These are phyloP conservation scores for Catostylus mosaicus DNA, from an alignment of 30 jellyfish, hydroid and myxozoan species.

Conservation along the genomic window DNA sequence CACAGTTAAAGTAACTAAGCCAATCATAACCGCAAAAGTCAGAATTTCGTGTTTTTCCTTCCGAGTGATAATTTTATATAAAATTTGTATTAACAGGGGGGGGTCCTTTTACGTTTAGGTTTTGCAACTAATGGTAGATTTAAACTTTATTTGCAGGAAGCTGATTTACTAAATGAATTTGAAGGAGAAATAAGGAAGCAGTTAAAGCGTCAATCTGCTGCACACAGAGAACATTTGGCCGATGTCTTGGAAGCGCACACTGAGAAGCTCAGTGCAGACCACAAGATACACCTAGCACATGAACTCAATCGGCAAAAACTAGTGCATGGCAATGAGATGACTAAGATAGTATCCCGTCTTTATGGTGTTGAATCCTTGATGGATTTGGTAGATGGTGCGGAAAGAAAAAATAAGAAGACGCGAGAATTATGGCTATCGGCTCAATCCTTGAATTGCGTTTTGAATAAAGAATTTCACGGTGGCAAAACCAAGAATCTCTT, in stretches of 20 bases:
- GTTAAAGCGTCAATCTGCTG: slow-evolving; percentile 94
- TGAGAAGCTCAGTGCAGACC: slow-evolving; percentile 44
- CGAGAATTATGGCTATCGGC: slow-evolving; percentile 87
- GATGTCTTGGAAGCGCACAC: slow-evolving; percentile 72
- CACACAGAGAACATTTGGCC: slow-evolving; percentile 88
- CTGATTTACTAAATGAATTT: slow-evolving; percentile 65
- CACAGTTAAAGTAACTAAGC: too few relatives aligned
- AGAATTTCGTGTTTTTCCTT: too few relatives aligned
- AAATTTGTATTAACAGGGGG: too few relatives aligned
- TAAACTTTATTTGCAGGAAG: slow-evolving; percentile 47
- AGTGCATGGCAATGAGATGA: slow-evolving; percentile 54
- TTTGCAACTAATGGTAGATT: too few relatives aligned
- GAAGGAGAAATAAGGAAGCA: slow-evolving; percentile 82
- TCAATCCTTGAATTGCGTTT: slow-evolving; percentile 73
- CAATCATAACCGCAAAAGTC: too few relatives aligned
- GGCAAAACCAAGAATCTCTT: slow-evolving; percentile 86
- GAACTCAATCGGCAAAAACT: slow-evolving; percentile 52
- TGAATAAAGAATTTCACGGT: slow-evolving; percentile 51
- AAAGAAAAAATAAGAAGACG: slow-evolving; percentile 58
- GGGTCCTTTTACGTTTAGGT: too few relatives aligned
- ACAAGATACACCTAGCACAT: slow-evolving; percentile 40
- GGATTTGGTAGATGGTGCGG: slow-evolving; percentile 69
- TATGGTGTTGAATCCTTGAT: slow-evolving; percentile 75
- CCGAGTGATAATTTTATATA: too few relatives aligned
- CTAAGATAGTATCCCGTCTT: slow-evolving; percentile 59